phyloP scores from a whole-genome alignment of 2,888 invertebrate genomes.

The Chrysopilus asiliformis region DNA sequence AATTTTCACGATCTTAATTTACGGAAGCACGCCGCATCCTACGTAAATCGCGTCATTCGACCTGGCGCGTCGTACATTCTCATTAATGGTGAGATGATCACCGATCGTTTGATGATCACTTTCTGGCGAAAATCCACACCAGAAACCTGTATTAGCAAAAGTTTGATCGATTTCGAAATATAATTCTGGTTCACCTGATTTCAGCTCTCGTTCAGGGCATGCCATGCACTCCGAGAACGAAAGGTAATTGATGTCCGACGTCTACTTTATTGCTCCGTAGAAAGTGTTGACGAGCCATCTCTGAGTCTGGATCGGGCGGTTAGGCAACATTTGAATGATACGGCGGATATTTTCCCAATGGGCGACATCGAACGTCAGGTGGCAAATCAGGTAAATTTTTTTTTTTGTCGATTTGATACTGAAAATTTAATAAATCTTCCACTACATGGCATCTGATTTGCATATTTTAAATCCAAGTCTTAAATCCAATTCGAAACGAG shows the following conservation, averaged over 20 bases:
- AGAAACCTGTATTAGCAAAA: no score
- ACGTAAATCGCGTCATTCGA: no score
- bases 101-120: not conserved
- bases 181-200: no score
- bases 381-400: conserved; percentile 40
- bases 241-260: conserved; percentile 59
- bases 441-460: no score
- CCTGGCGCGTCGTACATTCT: no score
- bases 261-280: conserved; percentile 38
- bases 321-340: conserved; percentile 50
- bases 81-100: no score
- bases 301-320: conserved; percentile 45
- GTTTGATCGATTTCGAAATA: not conserved
- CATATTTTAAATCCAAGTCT: no score
- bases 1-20: no score
- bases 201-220: conserved; percentile 61
- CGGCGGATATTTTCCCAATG: conserved; percentile 56
- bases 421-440: no score
- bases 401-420: not conserved
- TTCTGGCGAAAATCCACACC: not conserved
- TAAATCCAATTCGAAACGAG: no score
- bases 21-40: no score
- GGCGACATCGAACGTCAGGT: conserved; percentile 55
- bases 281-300: conserved; percentile 35
- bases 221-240: conserved; percentile 54